Evolutionary conservation across 1,140 invertebrate species (phyloP), one percentile per base, ranked within the genome.

Genomic region (Chelonus insularis): DNA sequence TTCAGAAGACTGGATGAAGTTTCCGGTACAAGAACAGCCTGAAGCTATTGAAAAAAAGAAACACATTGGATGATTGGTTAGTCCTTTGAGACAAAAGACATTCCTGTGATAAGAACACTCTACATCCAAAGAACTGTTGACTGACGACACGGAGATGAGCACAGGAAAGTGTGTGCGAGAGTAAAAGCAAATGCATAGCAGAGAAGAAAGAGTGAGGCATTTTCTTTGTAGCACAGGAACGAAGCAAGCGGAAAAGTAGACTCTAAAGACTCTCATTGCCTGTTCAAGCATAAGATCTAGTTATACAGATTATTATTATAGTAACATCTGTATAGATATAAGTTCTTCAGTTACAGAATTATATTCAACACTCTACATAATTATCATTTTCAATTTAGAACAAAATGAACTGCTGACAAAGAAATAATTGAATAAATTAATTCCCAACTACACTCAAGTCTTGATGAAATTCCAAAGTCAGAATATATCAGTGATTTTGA

Each of bases 11-110:
- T n/a, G n/a, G n/a, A n/a, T n/a, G n/a, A n/a, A n/a, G n/a, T n/a
- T n/a, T n/a, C n/a, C n/a, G n/a, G n/a, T n/a, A n/a, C n/a, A 29
- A 70, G 60, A 64, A 43, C 68, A 72, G 45, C 32, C 66, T 69
- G 25, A 7, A 4, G 25, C 25, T 7, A 29, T 29, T 29, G 25
- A 29, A 29, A 29, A 29, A 29, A 29, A 7, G 7, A 29, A 29
- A 29, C 25, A 29, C 25, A 29, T 29, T 7, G 25, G 25, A 29
- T 29, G 25, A 29, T 29, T 29, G 25, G 25, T 29, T 29, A 7
- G 25, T 29, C 25, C n/a, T 29, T 29, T 29, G 25, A 29, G 25
- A 29, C 25, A 29, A 29, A 29, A 29, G 25, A 29, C 25, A 29
- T 29, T 3, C 25, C 25, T 29, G n/a, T n/a, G 25, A 29, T 12